Evolutionary conservation across 2,113 vertebrate species (phyloP), one percentile per base, ranked within the genome.

Genomic region (Triplophysa tibetana): DNA sequence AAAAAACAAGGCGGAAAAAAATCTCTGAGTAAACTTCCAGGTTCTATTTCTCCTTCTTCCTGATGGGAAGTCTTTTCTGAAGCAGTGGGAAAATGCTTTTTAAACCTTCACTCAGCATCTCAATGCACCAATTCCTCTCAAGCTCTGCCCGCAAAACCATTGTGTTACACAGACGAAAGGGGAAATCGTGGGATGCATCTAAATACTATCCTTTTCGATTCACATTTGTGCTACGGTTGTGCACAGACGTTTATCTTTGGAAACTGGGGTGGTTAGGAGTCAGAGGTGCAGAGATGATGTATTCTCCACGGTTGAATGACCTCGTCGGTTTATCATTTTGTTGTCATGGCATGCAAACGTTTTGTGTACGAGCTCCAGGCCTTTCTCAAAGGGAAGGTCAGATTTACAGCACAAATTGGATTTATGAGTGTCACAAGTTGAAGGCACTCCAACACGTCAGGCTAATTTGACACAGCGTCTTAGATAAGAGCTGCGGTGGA

Each of bases 31-130:
- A 88, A 88, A 91, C 89, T 91, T 92, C 92, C 91, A 90, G 90
- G 89, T 90, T 89, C 89, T 92, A 90, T 93, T 92, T 90, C 84
- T 85, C 78, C n/a, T 70, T 80, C 90, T 91, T 93, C 90, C 91
- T 85, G 82, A 70, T 87, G 74, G 70, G 84, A 86, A 81, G 84
- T 83, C 81, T 77, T 83, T 73, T 73, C 78, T 21, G 76, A 67
- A 75, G 79, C 69, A 79, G 84, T 84, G 84, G 84, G 86, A 86
- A 87, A 87, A 75, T 65, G 41, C 54, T 77, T 83, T 83, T 63
- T 62, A 72, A 33, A 54, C 26, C 75, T 81, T 82, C 85, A 79
- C 79, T 75, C 72, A 70, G 65, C 79, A 77, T 72, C 75, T 73
- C 33, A 68, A 23, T 24, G 50, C 13, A n/a, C 54, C 29, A 33